Evolutionary conservation across 2,888 invertebrate species (phyloP).

Genomic region (Drosophila ochracea): DNA sequence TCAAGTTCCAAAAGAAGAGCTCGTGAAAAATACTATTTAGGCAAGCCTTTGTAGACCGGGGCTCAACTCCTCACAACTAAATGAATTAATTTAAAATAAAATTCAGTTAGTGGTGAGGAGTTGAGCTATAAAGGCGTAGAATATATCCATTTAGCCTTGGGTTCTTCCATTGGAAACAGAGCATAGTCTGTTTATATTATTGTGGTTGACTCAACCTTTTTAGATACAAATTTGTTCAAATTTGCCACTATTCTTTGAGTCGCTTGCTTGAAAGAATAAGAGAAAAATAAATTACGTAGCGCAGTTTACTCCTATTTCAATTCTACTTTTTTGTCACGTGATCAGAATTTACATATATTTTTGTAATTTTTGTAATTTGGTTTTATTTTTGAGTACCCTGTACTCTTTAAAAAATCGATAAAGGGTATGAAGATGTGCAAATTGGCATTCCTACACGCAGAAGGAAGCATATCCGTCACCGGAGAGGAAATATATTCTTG

Average conservation of each 20-base stretch:
- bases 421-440: not conserved
- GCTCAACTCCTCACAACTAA: not conserved
- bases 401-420: not conserved
- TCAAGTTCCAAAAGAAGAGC: not conserved
- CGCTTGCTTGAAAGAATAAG: constrained; percentile 17
- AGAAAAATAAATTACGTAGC: constrained; percentile 53
- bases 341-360: constrained; percentile 59
- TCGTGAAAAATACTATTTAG: not conserved
- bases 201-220: not conserved
- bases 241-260: constrained; percentile 25
- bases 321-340: constrained; percentile 35
- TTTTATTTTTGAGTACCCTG: constrained; percentile 1
- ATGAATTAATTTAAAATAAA: not conserved
- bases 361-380: constrained; percentile 13
- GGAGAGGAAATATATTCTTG: not conserved
- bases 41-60: not conserved
- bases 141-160: not conserved
- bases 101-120: not conserved
- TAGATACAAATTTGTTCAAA: constrained; percentile 12
- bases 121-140: not conserved
- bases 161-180: not conserved
- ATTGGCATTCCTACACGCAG: not conserved
- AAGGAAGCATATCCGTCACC: not conserved
- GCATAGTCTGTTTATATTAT: not conserved
- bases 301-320: constrained; percentile 6